Percentiles rank a stretch among this genome's conserved stretches.
Evolutionary conservation across 2,888 invertebrate genomes (phyloP).

Genomic region (Dexiosoma caninum): DNA sequence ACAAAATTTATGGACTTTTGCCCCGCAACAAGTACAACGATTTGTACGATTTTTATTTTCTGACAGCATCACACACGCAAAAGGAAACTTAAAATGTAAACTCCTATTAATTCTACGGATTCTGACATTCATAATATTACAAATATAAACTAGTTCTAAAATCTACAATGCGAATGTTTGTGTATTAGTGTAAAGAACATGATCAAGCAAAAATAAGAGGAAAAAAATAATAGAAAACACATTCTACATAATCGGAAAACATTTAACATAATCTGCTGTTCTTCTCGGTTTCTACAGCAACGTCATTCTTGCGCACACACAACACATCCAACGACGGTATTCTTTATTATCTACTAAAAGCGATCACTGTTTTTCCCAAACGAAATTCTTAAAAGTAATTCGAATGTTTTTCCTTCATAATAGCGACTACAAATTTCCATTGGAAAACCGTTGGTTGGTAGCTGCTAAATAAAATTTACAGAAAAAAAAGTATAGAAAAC

Average conservation of each 20-base stretch:
- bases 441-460: background rate
- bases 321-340: too few relatives aligned
- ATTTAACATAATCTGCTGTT: slow-evolving; percentile 54
- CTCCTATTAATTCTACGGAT: slow-evolving; percentile 39
- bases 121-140: background rate
- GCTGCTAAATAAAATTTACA: background rate
- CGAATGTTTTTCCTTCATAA: background rate
- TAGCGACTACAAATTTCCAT: background rate
- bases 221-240: background rate
- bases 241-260: slow-evolving; percentile 24
- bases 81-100: slow-evolving; percentile 22
- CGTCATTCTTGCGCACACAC: background rate
- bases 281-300: slow-evolving; percentile 18
- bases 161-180: background rate
- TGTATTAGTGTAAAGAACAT: background rate
- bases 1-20: slow-evolving; percentile 63
- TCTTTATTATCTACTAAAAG: slow-evolving; percentile 40
- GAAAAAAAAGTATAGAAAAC: background rate
- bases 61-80: background rate
- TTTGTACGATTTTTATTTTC: background rate
- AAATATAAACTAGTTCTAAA: background rate
- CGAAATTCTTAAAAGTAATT: background rate
- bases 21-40: slow-evolving; percentile 1
- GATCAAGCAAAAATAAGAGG: background rate
- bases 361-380: slow-evolving; percentile 38